These are phyloP conservation scores for Dicyrtomina minuta DNA, from an alignment of 2,888 invertebrate species.

Conservation along the genomic window DNA sequence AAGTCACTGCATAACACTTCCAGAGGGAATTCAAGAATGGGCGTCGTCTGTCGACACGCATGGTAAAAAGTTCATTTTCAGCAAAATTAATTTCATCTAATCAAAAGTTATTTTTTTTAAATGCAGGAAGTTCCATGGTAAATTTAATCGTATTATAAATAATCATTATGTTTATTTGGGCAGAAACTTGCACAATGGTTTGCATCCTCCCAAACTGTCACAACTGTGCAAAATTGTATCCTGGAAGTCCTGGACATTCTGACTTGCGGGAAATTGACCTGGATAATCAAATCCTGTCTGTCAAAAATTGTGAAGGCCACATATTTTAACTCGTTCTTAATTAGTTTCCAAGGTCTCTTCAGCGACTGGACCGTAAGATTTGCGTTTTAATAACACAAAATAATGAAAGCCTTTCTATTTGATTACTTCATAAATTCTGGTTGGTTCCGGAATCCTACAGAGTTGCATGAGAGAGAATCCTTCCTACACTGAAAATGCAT, in stretches of 20 bases:
- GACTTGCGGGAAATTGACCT: conserved; percentile 40
- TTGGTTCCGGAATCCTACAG: no score
- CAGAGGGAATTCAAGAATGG: conserved; percentile 1
- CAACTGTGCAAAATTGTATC: conserved; percentile 33
- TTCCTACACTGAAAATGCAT: no score
- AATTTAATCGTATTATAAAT: no score
- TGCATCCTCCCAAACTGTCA: conserved; percentile 7
- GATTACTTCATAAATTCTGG: no score
- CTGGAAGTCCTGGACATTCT: conserved; percentile 46
- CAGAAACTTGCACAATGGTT: background rate
- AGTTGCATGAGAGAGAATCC: no score
- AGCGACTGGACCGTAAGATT: no score
- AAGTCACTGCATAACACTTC: background rate
- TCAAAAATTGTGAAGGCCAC: conserved; percentile 40
- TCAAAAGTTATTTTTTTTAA: background rate
- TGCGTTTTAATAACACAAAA: no score
- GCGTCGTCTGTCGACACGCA: conserved; percentile 18
- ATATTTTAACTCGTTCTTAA: no score
- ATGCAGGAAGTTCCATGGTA: background rate
- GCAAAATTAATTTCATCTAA: background rate
- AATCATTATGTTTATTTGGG: background rate
- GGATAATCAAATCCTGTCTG: conserved; percentile 45
- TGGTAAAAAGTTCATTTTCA: conserved; percentile 2
- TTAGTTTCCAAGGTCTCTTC: no score
- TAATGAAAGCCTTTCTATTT: no score